Conservation (phyloP, 2,113 vertebrate genomes). For the Ibidorhyncha struthersii region DNA sequence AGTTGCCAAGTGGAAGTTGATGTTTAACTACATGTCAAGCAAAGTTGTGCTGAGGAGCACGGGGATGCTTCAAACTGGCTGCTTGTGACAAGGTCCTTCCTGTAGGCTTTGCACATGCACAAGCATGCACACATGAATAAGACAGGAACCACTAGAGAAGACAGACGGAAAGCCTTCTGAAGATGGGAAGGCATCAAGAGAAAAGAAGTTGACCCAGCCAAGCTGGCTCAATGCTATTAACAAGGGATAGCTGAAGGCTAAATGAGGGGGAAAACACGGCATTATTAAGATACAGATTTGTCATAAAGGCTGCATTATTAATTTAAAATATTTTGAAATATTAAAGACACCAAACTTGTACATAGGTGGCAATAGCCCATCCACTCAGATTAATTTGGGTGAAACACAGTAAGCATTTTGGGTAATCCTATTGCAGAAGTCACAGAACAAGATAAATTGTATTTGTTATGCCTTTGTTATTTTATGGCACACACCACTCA, state of each 20-base stretch:
- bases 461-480: not conserved
- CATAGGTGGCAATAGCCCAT: not conserved
- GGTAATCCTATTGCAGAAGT: not conserved
- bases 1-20: not conserved
- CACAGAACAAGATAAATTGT: not conserved
- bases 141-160: not conserved
- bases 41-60: not conserved
- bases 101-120: not conserved
- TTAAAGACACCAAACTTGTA: not conserved
- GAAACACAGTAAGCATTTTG: not conserved
- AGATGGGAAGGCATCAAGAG: not conserved
- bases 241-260: not conserved
- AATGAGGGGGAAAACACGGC: accelerated
- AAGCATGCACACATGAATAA: not conserved
- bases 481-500: not conserved
- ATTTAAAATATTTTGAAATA: not conserved
- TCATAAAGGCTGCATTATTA: not conserved
- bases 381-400: not conserved
- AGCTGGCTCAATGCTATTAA: not conserved
- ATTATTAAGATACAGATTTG: not conserved
- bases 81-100: not conserved
- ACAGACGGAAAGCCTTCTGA: not conserved
- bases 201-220: not conserved
- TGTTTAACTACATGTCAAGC: not conserved
- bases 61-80: not conserved